Percentiles rank a stretch among this genome's conserved stretches.
Conservation (phyloP, 2,797 vertebrate genomes). For the Oreonectes daqikongensis region DNA sequence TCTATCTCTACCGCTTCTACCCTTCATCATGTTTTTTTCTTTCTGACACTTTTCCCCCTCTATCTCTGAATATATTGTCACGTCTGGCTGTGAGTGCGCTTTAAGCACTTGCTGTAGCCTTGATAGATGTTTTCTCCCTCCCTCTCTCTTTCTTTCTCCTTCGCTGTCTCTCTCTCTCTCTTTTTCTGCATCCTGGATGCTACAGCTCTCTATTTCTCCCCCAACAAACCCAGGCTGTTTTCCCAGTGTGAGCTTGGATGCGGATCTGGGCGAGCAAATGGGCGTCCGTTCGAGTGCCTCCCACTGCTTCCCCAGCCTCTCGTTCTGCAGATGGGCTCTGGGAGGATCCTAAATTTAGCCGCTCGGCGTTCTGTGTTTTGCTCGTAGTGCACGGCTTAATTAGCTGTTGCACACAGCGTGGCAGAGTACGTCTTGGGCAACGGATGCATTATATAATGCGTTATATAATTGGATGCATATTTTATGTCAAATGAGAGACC, state of each 20-base stretch:
- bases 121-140: conserved; percentile 29
- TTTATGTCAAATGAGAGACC: conserved; percentile 64
- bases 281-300: conserved; percentile 16
- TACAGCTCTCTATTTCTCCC: conserved; percentile 31
- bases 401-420: conserved; percentile 66
- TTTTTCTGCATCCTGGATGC: conserved; percentile 16
- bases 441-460: conserved; percentile 59
- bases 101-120: conserved; percentile 45
- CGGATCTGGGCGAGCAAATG: conserved; percentile 35
- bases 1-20: conserved; percentile 13
- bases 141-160: neutral
- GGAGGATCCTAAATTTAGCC: conserved; percentile 69
- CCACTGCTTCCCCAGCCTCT: conserved; percentile 38
- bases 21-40: conserved; percentile 38
- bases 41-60: conserved; percentile 32
- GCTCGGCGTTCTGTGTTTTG: conserved; percentile 60
- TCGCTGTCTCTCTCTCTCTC: conserved; percentile 5
- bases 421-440: conserved; percentile 31
- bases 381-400: conserved; percentile 69
- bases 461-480: conserved; percentile 78
- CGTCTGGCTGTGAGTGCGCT: conserved; percentile 40
- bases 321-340: conserved; percentile 55
- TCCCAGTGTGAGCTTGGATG: conserved; percentile 30
- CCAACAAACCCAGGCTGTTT: conserved; percentile 19
- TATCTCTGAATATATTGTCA: conserved; percentile 48